Percentiles rank a stretch among this genome's conserved stretches.
phyloP scores from a whole-genome alignment of 2,797 vertebrate species.

The Malurus splendens region DNA sequence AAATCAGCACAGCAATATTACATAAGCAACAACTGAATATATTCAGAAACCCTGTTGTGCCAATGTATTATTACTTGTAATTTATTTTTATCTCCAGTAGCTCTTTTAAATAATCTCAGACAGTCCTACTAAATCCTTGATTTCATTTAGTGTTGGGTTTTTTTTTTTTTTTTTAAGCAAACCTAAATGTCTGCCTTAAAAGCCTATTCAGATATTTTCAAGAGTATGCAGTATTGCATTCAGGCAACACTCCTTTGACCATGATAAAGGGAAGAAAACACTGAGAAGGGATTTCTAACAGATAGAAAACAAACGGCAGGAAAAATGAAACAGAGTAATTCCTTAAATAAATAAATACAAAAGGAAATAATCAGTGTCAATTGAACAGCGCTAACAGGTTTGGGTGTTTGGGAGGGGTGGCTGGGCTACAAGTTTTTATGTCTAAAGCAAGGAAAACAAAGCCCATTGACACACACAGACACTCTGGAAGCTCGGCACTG shows the following conservation, averaged over 20 bases:
- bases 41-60: background rate
- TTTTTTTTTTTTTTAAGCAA: background rate
- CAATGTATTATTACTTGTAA: background rate
- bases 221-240: background rate
- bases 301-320: background rate
- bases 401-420: fast-evolving
- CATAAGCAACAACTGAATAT: background rate
- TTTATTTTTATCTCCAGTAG: background rate
- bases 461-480: fast-evolving
- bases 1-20: background rate
- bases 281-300: background rate
- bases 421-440: fast-evolving
- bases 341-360: background rate
- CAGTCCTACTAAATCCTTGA: background rate
- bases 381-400: background rate
- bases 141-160: background rate
- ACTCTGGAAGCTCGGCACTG: fast-evolving
- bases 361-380: background rate
- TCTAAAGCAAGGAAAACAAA: fast-evolving
- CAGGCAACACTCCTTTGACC: background rate
- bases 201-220: background rate
- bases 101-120: background rate
- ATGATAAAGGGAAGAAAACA: background rate
- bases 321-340: fast-evolving
- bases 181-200: background rate